Evolutionary conservation across 2,797 vertebrate species (phyloP).

Genomic region (Sebastes vulpes): DNA sequence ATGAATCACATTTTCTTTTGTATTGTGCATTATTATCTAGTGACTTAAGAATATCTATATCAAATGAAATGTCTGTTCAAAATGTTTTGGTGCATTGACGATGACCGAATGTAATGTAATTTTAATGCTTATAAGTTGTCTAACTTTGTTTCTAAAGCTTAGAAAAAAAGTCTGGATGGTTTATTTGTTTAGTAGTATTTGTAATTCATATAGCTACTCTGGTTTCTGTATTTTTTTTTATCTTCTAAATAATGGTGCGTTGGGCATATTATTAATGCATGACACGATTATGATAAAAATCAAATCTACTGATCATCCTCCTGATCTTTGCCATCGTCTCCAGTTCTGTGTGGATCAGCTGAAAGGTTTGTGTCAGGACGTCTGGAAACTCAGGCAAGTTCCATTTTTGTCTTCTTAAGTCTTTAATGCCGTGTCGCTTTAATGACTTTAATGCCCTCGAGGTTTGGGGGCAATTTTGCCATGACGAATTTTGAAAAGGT

Average conservation of each 20-base stretch:
- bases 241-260: too few relatives aligned
- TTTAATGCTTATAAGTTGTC: too few relatives aligned
- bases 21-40: rapidly evolving
- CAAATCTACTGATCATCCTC: not conserved
- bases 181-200: too few relatives aligned
- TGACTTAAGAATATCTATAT: rapidly evolving
- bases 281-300: too few relatives aligned
- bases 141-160: too few relatives aligned
- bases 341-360: not conserved
- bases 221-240: too few relatives aligned
- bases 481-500: not conserved
- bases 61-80: too few relatives aligned
- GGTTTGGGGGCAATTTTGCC: not conserved
- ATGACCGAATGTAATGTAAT: rapidly evolving
- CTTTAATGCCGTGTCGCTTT: not conserved
- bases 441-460: not conserved
- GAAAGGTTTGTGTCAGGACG: not conserved
- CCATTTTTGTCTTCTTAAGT: not conserved
- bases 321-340: not conserved
- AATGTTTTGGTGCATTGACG: rapidly evolving
- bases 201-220: too few relatives aligned
- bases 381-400: not conserved
- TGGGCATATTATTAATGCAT: too few relatives aligned
- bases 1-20: too few relatives aligned
- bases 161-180: too few relatives aligned